Conservation (phyloP, 2,113 vertebrate species). For the Actinemys pallida region DNA sequence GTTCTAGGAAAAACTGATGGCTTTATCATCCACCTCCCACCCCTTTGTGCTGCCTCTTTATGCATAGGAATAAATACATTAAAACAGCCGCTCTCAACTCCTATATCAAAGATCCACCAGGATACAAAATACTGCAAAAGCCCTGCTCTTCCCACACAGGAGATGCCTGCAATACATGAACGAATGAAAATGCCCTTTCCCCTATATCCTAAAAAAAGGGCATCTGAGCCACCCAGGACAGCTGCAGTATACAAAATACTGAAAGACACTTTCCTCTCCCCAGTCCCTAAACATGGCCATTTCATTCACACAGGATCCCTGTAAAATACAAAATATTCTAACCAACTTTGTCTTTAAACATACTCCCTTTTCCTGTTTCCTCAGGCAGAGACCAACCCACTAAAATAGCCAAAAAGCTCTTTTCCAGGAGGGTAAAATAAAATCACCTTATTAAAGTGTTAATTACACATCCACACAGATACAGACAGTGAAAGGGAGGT, state of each 20-base stretch:
- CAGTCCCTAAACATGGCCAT: conserved; percentile 23
- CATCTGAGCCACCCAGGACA: conserved; percentile 55
- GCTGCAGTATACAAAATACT: conserved; percentile 54
- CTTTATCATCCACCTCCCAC: conserved; percentile 29
- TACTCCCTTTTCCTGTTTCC: conserved; percentile 18
- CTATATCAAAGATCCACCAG: neutral
- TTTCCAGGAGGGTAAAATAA: conserved; percentile 45
- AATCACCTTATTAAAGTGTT: conserved; percentile 41
- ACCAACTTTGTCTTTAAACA: conserved; percentile 34
- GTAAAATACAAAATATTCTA: conserved; percentile 55
- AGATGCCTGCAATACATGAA: conserved; percentile 54
- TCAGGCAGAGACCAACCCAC: conserved; percentile 49
- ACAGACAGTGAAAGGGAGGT: conserved; percentile 68
- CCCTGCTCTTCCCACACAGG: conserved; percentile 46
- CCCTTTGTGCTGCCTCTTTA: conserved; percentile 33
- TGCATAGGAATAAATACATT: neutral
- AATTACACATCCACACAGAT: conserved; percentile 54
- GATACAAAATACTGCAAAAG: conserved; percentile 45
- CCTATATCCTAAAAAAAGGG: conserved; percentile 13
- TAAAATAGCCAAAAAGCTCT: conserved; percentile 70
- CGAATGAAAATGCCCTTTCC: conserved; percentile 50
- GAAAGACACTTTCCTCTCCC: conserved; percentile 70
- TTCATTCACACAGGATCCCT: conserved; percentile 47
- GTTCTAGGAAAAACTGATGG: conserved; percentile 45
- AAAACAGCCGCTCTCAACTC: neutral